A percentile compares a stretch with the other conserved stretches of the same genome.
These are phyloP conservation scores for Alethe diademata DNA, from an alignment of 2,113 vertebrate genomes.

Conservation along the genomic window DNA sequence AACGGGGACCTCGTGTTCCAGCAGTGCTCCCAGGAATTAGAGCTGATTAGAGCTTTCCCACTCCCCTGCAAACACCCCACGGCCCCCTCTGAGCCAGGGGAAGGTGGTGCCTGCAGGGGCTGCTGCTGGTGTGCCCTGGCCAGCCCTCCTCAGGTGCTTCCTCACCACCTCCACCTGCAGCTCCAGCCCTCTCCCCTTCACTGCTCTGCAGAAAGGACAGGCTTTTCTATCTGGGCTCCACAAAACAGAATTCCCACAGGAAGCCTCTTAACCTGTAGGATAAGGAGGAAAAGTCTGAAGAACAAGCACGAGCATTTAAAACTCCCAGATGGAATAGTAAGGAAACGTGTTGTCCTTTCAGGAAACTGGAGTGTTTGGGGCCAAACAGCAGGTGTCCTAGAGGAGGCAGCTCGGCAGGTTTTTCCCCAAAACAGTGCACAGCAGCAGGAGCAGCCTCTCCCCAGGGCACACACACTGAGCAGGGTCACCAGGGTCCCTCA, in stretches of 20 bases:
- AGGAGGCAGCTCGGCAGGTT: background rate
- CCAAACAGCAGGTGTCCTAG: background rate
- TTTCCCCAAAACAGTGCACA: background rate
- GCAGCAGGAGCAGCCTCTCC: background rate
- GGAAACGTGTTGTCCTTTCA: accelerated
- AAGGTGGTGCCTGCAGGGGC: background rate
- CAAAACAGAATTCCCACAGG: background rate
- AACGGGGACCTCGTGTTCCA: accelerated
- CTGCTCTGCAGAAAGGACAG: background rate
- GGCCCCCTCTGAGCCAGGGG: accelerated
- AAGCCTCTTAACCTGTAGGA: background rate
- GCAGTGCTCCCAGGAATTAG: background rate
- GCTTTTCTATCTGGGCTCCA: background rate
- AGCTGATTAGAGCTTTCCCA: background rate
- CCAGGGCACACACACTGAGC: no score
- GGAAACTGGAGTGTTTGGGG: background rate
- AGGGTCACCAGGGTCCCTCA: no score
- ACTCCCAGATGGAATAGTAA: background rate
- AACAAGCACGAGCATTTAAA: background rate
- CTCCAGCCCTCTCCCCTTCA: background rate
- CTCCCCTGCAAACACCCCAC: background rate
- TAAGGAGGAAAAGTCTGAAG: background rate
- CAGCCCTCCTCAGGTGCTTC: background rate
- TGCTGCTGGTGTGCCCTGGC: background rate
- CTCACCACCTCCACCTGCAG: background rate